These are phyloP conservation scores for Pristionchus mayeri DNA, from an alignment of 2,888 invertebrate species.

Conservation along the genomic window DNA sequence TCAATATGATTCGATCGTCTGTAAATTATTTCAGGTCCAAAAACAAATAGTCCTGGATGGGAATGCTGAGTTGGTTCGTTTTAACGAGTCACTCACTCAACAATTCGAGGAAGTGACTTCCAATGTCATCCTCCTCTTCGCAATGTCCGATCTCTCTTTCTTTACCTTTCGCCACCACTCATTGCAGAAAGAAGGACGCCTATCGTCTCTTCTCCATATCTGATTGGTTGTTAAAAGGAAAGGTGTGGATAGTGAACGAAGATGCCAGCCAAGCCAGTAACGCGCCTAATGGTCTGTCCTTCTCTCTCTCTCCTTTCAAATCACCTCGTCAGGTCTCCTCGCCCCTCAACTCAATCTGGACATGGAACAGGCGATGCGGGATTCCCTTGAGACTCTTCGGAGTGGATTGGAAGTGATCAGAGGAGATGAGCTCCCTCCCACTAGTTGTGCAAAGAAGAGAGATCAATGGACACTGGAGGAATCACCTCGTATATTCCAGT, in stretches of 20 bases:
- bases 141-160: slow-evolving; percentile 66
- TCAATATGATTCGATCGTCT: not conserved
- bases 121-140: slow-evolving; percentile 71
- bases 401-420: slow-evolving; percentile 26
- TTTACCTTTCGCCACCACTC: too few species aligned
- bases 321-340: not conserved
- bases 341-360: slow-evolving; percentile 42
- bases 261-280: slow-evolving; percentile 67
- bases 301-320: not conserved
- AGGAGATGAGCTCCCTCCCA: slow-evolving; percentile 38
- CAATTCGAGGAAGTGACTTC: slow-evolving; percentile 72
- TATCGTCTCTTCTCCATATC: slow-evolving; percentile 63
- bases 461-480: slow-evolving; percentile 56
- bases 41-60: slow-evolving; percentile 66
- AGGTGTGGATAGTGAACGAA: slow-evolving; percentile 74
- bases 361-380: not conserved
- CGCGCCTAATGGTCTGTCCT: slow-evolving; percentile 61
- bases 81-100: slow-evolving; percentile 58
- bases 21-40: slow-evolving; percentile 65
- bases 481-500: slow-evolving; percentile 52
- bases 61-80: slow-evolving; percentile 48
- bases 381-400: slow-evolving; percentile 20
- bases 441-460: slow-evolving; percentile 26
- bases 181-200: slow-evolving; percentile 65
- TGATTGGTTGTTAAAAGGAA: slow-evolving; percentile 55